These are phyloP conservation scores for Tipula unca DNA, from an alignment of 2,888 invertebrate genomes.

Conservation along the genomic window DNA sequence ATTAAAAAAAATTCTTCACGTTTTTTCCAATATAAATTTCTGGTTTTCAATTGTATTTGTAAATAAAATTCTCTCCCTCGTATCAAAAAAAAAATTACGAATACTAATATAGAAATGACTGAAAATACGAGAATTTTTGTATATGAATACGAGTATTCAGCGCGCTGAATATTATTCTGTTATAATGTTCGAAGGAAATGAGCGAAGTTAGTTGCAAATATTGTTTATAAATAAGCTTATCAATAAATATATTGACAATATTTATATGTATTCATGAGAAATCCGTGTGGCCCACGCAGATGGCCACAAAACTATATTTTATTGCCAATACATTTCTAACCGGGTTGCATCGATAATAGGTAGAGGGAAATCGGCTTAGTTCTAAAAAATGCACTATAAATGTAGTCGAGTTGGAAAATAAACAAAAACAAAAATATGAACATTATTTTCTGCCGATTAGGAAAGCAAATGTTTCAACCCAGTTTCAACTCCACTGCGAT, in stretches of 20 bases:
- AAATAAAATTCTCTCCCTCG: not conserved
- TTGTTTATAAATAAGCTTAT: not conserved
- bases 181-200: not conserved
- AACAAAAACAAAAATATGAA: no score
- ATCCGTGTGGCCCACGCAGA: no score
- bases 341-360: no score
- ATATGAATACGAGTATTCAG: not conserved
- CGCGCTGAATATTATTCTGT: not conserved
- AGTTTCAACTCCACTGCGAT: no score
- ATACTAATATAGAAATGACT: not conserved
- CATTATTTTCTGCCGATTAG: no score
- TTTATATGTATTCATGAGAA: not conserved
- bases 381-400: no score
- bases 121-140: not conserved
- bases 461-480: no score
- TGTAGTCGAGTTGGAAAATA: no score
- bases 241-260: not conserved
- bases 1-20: not conserved
- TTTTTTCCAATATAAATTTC: conserved; percentile 2
- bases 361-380: no score
- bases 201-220: not conserved
- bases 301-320: no score
- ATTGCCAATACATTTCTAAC: no score
- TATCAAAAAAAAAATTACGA: not conserved
- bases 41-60: not conserved